These are phyloP conservation scores for Odobenus rosmarus DNA, from an alignment of 2,113 vertebrate genomes.

Conservation along the genomic window DNA sequence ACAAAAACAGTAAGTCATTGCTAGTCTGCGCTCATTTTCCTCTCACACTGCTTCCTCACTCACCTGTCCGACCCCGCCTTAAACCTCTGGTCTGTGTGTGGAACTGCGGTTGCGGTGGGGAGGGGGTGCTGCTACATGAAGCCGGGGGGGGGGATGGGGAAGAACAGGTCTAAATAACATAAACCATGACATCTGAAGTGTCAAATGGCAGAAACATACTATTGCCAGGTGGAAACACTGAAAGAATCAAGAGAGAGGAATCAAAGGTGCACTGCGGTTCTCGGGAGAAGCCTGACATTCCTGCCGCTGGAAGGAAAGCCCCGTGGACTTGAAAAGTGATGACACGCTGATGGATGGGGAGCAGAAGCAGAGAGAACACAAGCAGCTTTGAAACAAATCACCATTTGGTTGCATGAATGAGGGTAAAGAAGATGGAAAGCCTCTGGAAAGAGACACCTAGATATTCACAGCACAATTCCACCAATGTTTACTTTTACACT, in stretches of 20 bases:
- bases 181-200: background rate
- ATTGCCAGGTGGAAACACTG: background rate
- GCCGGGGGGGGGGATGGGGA: background rate
- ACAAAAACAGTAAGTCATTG: background rate
- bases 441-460: background rate
- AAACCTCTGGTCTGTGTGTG: background rate
- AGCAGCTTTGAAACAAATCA: background rate
- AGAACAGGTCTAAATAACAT: background rate
- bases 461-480: background rate
- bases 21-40: background rate
- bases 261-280: background rate
- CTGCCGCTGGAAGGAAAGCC: background rate
- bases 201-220: background rate
- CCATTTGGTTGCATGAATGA: background rate
- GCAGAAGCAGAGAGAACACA: background rate
- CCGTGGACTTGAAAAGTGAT: background rate
- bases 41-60: background rate
- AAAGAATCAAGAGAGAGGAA: too few species aligned
- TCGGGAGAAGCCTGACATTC: background rate
- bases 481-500: background rate
- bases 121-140: too few species aligned
- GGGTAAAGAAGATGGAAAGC: background rate
- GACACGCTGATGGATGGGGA: background rate
- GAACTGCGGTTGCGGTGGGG: background rate
- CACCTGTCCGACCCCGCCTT: background rate